These are phyloP conservation scores for Coelinius sp. DNA, from an alignment of 2,888 invertebrate genomes.

Conservation along the genomic window DNA sequence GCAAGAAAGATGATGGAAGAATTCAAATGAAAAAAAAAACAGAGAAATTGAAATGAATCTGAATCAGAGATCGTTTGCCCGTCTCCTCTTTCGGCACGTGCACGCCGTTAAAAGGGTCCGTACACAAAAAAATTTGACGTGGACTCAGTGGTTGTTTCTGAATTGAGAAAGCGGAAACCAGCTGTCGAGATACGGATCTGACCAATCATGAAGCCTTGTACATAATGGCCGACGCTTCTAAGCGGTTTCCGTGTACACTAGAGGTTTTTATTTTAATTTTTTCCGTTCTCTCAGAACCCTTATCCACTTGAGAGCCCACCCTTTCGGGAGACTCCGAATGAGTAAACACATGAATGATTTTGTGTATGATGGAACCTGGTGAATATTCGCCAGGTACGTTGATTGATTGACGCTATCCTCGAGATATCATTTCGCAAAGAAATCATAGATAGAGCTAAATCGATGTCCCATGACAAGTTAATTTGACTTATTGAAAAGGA, in stretches of 20 bases:
- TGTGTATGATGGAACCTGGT: not conserved
- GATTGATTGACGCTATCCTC: not conserved
- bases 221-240: slow-evolving; percentile 65
- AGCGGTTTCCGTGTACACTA: slow-evolving; percentile 31
- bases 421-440: not conserved
- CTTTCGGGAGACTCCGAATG: slow-evolving; percentile 12
- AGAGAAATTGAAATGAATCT: slow-evolving; percentile 21
- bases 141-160: slow-evolving; percentile 37
- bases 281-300: slow-evolving; percentile 26
- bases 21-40: slow-evolving; percentile 22
- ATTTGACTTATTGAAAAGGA: no score
- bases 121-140: slow-evolving; percentile 63
- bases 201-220: slow-evolving; percentile 70
- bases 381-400: not conserved
- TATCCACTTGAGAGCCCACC: slow-evolving; percentile 48
- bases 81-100: slow-evolving; percentile 59
- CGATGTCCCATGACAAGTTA: not conserved
- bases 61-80: slow-evolving; percentile 15
- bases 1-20: slow-evolving; percentile 3
- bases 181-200: slow-evolving; percentile 71
- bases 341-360: not conserved
- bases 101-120: slow-evolving; percentile 67
- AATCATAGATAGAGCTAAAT: not conserved
- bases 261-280: slow-evolving; percentile 1
- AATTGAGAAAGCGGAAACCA: slow-evolving; percentile 69